Evolutionary conservation across 2,797 vertebrate species (phyloP), one percentile per base, ranked within the genome.

Genomic region (Bradypodion ventrale): DNA sequence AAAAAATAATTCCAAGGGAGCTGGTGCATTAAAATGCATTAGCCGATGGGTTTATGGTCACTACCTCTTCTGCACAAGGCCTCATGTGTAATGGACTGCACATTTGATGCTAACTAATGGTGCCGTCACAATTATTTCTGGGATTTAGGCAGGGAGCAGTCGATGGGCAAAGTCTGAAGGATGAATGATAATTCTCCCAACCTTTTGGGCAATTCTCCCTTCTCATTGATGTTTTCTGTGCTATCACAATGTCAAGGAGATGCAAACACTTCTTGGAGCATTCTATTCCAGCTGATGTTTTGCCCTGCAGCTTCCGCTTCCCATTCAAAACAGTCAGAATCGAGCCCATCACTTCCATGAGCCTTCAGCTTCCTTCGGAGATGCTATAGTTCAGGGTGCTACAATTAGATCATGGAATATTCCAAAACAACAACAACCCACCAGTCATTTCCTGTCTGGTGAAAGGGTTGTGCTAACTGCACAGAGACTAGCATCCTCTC

Each of bases 241-340:
- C 73, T 66, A 78, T 60, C 42, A 27, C 19, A 19, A 1, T 81
- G 83, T 82, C 86, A 87, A 74, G 75, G 81, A 84, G 78, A 87
- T 87, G 59, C 59, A 77, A 60, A 46, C 59, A 27, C 4, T 77
- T 84, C 32, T 9, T 46, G 7, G 29, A 76, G 73, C 13, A 10
- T 40, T 66, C 49, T 3, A 87, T 87, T 79, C 70, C 74, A 77
- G 74, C 74, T 84, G 82, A 87, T 46, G 74, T 73, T 44, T 81
- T 46, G n/a, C 86, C 86, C 66, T 21, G 44, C 66, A 77, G 78
- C 66, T 73, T 16, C 37, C 7, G 19, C 13, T 1, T 60, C 1
- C 66, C 25, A 4, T 37, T 78, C 32, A 12, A 5, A 77, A 32
- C 44, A 73, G 82, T 87, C 49, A 25, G 59, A 81, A 73, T 73